These are phyloP conservation scores for Equus przewalskii DNA, from an alignment of 2,113 vertebrate species.

Conservation along the genomic window DNA sequence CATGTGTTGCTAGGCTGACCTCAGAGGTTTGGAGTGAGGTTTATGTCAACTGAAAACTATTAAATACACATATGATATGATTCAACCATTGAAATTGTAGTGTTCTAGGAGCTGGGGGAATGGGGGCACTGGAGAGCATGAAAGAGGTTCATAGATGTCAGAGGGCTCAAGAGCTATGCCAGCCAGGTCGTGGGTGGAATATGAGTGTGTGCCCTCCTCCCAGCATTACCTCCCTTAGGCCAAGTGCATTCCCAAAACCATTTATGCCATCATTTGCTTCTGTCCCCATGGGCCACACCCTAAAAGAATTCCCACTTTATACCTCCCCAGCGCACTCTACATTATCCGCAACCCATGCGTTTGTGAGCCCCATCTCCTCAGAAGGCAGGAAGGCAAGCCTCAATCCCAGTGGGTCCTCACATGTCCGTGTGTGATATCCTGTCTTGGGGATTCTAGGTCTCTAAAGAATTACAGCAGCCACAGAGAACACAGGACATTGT, in stretches of 20 bases:
- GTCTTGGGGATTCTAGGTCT: background rate
- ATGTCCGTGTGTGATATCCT: background rate
- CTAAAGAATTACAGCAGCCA: background rate
- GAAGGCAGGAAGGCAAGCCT: background rate
- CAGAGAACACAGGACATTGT: background rate
- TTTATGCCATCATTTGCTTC: background rate
- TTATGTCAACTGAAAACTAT: background rate
- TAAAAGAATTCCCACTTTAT: background rate
- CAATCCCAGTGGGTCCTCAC: background rate
- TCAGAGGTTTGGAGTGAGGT: background rate
- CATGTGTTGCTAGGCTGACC: background rate
- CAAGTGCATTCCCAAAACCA: background rate
- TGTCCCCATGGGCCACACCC: background rate
- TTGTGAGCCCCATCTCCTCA: background rate
- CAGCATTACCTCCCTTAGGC: background rate
- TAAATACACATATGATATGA: background rate
- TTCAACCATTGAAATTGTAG: background rate
- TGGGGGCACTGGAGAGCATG: background rate
- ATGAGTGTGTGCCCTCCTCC: background rate
- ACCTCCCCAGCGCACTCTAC: background rate
- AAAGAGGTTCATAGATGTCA: background rate
- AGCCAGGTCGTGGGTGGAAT: background rate
- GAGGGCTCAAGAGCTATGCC: background rate
- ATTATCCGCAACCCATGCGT: background rate
- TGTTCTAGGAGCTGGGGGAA: background rate